Evolutionary conservation across 30 jellyfish, hydroid and myxozoan species (phyloP), one percentile per base, ranked within the genome.

Genomic region (Nemopilema nomurai): DNA sequence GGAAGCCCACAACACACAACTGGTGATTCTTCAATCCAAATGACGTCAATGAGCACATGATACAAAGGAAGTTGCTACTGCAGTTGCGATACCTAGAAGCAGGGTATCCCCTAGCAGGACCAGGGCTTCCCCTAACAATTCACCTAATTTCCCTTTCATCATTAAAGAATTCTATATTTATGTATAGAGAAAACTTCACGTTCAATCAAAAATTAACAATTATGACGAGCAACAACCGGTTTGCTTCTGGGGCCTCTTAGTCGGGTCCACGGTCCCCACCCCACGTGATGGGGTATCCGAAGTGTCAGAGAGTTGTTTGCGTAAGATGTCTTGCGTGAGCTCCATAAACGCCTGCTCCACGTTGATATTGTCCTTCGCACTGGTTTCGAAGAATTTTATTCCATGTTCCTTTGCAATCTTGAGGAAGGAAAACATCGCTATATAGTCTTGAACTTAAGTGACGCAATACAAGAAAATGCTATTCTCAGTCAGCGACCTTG

Each of bases 371-470:
- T 89, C 97, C 82, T 94, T 94, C 24, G 99, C 99, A 67, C 99
- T 94, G 0, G 99, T 94, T 77, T 94, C 99, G 67, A 31, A 94
- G 87, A 94, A 94, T 82, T 90, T 90, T 25, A 94, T 94, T 20
- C 83, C 86, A 53, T 94, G 99, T 69, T 94, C 97, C 25, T 90
- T 90, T 19, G 99, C 97, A 49, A 94, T 94, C 99, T 94, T 57
- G 19, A 85, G 24, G 71, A 82, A 24, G 69, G 30, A 62, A 76
- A 33, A 19, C 29, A 25, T 63, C n/a, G n/a, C n/a, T n/a, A n/a
- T n/a, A n/a, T n/a, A n/a, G n/a, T n/a, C n/a, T n/a, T n/a, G n/a
- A n/a, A n/a, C n/a, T n/a, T n/a, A n/a, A n/a, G n/a, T n/a, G n/a
- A n/a, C n/a, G n/a, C n/a, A n/a, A n/a, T n/a, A n/a, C n/a, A n/a